A percentile compares a stretch with the other conserved stretches of the same genome.
phyloP scores from a whole-genome alignment of 2,113 vertebrate species.

The Apaloderma vittatum region DNA sequence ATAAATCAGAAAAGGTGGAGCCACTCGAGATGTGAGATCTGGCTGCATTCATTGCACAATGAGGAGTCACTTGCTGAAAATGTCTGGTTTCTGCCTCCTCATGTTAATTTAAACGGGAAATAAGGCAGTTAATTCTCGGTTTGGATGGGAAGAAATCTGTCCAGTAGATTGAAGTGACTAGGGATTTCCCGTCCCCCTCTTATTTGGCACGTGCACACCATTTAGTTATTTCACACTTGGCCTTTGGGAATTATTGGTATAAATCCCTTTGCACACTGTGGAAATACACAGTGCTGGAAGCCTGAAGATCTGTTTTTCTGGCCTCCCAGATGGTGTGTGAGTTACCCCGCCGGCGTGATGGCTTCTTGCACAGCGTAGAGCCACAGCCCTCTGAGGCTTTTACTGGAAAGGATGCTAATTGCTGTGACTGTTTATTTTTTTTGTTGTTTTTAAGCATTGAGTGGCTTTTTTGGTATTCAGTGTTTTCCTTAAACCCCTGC shows the following conservation, averaged over 20 bases:
- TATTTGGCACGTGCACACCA: background rate
- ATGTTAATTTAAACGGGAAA: background rate
- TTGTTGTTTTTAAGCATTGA: background rate
- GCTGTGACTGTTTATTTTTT: background rate
- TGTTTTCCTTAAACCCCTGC: background rate
- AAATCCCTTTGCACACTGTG: background rate
- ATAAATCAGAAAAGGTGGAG: slow-evolving; percentile 26
- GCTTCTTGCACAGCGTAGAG: background rate
- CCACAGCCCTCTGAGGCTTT: background rate
- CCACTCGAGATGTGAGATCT: background rate
- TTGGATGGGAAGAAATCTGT: background rate
- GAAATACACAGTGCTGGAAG: background rate
- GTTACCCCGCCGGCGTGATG: background rate
- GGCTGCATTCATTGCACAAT: background rate
- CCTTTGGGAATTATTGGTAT: background rate
- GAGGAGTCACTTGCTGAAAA: background rate
- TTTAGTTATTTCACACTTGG: background rate
- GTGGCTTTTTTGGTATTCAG: background rate
- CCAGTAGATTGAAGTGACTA: background rate
- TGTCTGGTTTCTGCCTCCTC: background rate
- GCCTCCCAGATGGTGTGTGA: background rate
- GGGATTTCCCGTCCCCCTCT: background rate
- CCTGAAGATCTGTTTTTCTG: background rate
- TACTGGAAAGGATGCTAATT: background rate
- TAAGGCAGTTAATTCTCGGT: background rate